phyloP scores from a whole-genome alignment of 2,113 vertebrate species.

The Rhagologus leucostigma region DNA sequence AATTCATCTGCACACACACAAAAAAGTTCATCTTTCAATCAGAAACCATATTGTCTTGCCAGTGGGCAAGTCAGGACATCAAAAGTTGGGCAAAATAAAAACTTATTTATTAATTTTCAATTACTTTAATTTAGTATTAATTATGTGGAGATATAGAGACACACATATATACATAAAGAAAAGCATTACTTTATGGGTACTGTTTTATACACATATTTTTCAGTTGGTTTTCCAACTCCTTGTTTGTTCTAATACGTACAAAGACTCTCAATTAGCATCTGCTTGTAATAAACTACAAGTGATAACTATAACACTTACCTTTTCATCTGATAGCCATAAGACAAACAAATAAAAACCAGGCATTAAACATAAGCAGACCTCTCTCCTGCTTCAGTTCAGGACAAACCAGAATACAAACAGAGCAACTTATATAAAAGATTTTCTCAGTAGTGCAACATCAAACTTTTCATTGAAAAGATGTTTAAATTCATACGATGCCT shows the following conservation, averaged over 20 bases:
- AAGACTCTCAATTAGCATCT: not conserved
- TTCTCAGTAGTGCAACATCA: not conserved
- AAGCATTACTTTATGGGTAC: rapidly evolving
- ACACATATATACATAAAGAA: not conserved
- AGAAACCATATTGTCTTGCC: not conserved
- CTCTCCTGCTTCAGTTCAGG: not conserved
- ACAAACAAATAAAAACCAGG: slow-evolving; percentile 31
- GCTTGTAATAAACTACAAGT: not conserved
- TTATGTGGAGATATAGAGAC: not conserved
- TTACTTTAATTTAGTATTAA: not conserved
- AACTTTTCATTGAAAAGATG: not conserved
- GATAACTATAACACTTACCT: not conserved
- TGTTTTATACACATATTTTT: not conserved
- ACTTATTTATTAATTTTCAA: not conserved
- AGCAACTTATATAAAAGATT: not conserved
- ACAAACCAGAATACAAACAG: not conserved
- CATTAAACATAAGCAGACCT: slow-evolving; percentile 14
- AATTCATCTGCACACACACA: not conserved
- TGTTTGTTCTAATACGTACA: not conserved
- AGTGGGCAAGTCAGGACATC: not conserved
- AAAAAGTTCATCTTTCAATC: not conserved
- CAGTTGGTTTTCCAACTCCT: not conserved
- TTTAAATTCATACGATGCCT: not conserved
- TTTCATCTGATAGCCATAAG: slow-evolving; percentile 18
- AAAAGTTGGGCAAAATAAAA: not conserved